Evolutionary conservation across 2,888 invertebrate species (phyloP).

Genomic region (Cosmopolites sordidus): DNA sequence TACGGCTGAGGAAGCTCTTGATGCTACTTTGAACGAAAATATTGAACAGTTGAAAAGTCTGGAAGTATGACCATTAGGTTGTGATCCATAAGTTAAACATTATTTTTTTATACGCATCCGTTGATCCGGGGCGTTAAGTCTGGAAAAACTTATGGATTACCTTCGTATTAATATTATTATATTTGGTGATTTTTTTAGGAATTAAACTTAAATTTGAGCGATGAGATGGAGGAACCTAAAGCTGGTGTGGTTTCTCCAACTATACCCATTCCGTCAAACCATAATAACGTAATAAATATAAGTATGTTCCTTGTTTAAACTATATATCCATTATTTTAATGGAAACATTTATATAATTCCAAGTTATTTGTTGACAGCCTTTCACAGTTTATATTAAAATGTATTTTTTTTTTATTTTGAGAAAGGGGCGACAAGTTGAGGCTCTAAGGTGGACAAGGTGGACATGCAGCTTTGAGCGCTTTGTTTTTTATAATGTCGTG

Average conservation of each 20-base stretch:
- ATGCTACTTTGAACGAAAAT: constrained; percentile 46
- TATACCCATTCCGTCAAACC: constrained; percentile 63
- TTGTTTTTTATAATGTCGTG: too few relatives aligned
- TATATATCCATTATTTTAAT: not conserved
- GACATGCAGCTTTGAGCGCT: too few relatives aligned
- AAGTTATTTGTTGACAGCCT: too few relatives aligned
- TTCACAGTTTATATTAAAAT: too few relatives aligned
- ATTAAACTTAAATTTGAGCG: constrained; percentile 50
- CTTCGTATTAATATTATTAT: constrained; percentile 1
- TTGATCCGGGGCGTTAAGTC: too few relatives aligned
- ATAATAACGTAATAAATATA: constrained; percentile 53
- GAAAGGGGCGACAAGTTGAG: too few relatives aligned
- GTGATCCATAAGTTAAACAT: too few relatives aligned
- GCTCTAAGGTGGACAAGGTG: too few relatives aligned
- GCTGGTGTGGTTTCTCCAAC: constrained; percentile 54
- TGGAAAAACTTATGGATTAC: not conserved
- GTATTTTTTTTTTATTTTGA: too few relatives aligned
- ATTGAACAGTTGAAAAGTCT: constrained; percentile 40
- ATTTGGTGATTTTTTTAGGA: constrained; percentile 33
- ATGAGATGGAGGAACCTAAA: constrained; percentile 40
- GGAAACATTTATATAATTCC: too few relatives aligned
- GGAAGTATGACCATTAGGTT: constrained; percentile 35
- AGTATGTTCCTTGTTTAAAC: constrained; percentile 16
- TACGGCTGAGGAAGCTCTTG: constrained; percentile 53
- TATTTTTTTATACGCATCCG: too few relatives aligned